phyloP scores from a whole-genome alignment of 2,113 vertebrate species.

The Phalacrocorax aristotelis region DNA sequence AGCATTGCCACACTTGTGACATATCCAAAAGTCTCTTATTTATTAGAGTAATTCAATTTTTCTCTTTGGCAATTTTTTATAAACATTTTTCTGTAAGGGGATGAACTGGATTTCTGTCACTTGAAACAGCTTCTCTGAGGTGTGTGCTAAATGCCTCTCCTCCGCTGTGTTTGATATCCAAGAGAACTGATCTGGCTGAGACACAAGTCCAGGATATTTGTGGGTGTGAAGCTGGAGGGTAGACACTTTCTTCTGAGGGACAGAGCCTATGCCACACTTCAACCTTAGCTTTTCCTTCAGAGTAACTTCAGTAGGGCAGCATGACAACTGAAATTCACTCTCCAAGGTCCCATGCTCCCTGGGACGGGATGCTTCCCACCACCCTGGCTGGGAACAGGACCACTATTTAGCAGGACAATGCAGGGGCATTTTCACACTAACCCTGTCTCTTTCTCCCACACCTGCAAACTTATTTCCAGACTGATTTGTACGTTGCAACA shows the following conservation, averaged over 20 bases:
- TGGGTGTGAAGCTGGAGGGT: background rate
- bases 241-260: background rate
- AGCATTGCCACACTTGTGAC: background rate
- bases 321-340: background rate
- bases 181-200: background rate
- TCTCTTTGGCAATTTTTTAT: background rate
- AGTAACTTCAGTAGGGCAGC: background rate
- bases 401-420: background rate
- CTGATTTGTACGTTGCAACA: background rate
- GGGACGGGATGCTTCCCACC: fast-evolving
- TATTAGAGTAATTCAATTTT: background rate
- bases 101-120: background rate
- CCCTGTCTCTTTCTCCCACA: background rate
- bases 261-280: background rate
- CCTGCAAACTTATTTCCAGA: background rate
- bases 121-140: background rate
- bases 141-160: background rate
- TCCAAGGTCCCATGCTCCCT: background rate
- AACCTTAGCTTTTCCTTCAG: background rate
- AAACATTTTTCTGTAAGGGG: background rate
- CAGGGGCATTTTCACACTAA: background rate
- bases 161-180: background rate
- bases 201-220: background rate
- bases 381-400: background rate
- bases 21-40: background rate